Base-by-base conservation (phyloP, 2,113 vertebrate species). In the Puma concolor region DNA sequence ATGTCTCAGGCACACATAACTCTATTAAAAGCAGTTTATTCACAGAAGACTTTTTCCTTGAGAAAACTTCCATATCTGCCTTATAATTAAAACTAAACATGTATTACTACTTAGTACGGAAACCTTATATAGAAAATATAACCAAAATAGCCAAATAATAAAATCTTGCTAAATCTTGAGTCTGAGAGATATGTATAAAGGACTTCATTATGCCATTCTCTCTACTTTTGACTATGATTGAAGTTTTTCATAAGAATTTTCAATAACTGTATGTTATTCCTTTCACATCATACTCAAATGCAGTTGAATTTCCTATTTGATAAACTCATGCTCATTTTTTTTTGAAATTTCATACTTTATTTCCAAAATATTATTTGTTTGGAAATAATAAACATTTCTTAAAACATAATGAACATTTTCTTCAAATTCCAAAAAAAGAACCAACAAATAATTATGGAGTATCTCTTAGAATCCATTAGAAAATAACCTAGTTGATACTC, bases 311-410 rank as follows among this genome's bases (percentile, higher is more conserved):
- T 94, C 50, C 21, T 94, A 19, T 80, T 94, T 94, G 17, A 71
- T 93, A 71, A 89, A 84, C 7, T 92, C 3, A 41, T 81, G 44
- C 23, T 95, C 7, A 85, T 84, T 92, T 72, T 77, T 91, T 88
- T 82, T 54, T 6, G 29, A 89, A 86, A 72, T 69, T 3, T 95
- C 38, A n/a, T 63, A 76, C 23, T 94, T 95, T 88, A 92, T 92
- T 90, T 94, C 31, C 14, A 96, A 98, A 98, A 95, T 66, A 93
- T 48, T 88, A 91, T 67, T 95, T 87, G 44, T 74, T 91, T 67
- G 3, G 63, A 82, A 97, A 81, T 80, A 88, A 69, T 77, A 92
- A 97, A 85, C 21, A 57, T 92, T 97, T 94, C n/a, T 88, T 94
- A 77, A 96, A 95, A 92, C 84, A 10, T 95, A 91, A 85, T 71